These are phyloP conservation scores for Periophthalmodon schlosseri DNA, from an alignment of 2,113 vertebrate genomes.

Conservation along the genomic window DNA sequence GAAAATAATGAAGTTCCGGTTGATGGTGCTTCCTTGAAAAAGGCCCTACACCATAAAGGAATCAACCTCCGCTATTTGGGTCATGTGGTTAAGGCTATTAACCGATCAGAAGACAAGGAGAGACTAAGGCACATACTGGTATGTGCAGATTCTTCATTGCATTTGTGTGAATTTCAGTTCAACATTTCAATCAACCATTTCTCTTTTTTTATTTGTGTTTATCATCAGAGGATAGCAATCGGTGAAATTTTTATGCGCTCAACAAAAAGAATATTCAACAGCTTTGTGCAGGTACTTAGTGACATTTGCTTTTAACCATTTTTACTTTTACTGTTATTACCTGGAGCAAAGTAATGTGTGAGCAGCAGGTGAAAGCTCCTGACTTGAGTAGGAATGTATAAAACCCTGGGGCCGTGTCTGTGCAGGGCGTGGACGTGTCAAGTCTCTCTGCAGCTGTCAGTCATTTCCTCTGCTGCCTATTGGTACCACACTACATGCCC, in stretches of 20 bases:
- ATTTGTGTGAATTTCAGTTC: background rate
- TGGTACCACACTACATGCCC: slow-evolving; percentile 76
- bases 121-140: slow-evolving; percentile 78
- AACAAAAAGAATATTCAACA: slow-evolving; percentile 75
- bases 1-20: slow-evolving; percentile 69
- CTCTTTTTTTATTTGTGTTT: slow-evolving; percentile 9
- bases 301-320: background rate
- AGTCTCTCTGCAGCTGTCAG: slow-evolving; percentile 78
- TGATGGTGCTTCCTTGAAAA: slow-evolving; percentile 78
- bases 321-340: background rate
- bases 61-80: slow-evolving; percentile 84
- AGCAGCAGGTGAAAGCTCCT: background rate
- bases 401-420: slow-evolving; percentile 19
- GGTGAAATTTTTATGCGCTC: slow-evolving; percentile 78
- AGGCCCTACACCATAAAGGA: slow-evolving; percentile 75
- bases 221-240: slow-evolving; percentile 70
- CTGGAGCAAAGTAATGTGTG: background rate
- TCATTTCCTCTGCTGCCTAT: slow-evolving; percentile 83
- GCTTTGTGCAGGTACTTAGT: slow-evolving; percentile 77
- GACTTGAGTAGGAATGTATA: background rate
- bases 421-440: slow-evolving; percentile 76
- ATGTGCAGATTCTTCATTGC: slow-evolving; percentile 7
- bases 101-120: slow-evolving; percentile 70
- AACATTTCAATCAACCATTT: background rate
- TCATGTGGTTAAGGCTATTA: slow-evolving; percentile 67